A percentile compares a stretch with the other conserved stretches of the same genome.
Evolutionary conservation across 2,113 vertebrate genomes (phyloP).

Genomic region (Plectropomus leopardus): DNA sequence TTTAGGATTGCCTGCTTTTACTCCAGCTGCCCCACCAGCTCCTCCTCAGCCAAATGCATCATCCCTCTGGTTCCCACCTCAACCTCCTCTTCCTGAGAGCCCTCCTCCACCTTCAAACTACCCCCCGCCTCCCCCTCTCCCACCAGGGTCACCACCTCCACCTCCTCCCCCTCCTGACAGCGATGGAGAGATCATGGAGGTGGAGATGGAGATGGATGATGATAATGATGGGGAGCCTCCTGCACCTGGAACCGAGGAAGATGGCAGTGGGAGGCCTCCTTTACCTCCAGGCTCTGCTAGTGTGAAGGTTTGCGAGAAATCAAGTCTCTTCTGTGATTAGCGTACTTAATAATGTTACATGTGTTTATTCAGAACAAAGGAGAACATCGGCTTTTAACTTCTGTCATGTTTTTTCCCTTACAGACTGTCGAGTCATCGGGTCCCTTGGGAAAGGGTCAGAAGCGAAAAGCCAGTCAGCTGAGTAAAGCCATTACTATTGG

Average conservation of each 20-base stretch:
- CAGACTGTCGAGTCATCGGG: constrained; percentile 76
- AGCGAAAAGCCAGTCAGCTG: constrained; percentile 89
- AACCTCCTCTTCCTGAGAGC: constrained; percentile 86
- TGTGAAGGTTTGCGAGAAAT: constrained; percentile 52
- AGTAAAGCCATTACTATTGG: constrained; percentile 92
- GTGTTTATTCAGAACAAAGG: neutral
- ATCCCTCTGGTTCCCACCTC: constrained; percentile 87
- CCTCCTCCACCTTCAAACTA: constrained; percentile 91
- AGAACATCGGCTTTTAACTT: neutral
- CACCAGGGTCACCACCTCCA: constrained; percentile 85
- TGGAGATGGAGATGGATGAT: constrained; percentile 99
- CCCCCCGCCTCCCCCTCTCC: constrained; percentile 87
- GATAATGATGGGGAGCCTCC: constrained; percentile 93
- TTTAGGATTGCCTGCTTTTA: constrained; percentile 27
- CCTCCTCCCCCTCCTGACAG: constrained; percentile 89
- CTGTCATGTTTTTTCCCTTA: neutral
- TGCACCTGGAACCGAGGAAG: constrained; percentile 95
- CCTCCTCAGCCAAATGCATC: constrained; percentile 76
- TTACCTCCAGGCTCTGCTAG: constrained; percentile 58
- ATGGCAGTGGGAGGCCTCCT: constrained; percentile 85
- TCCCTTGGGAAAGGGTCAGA: constrained; percentile 85
- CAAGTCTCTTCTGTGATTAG: neutral
- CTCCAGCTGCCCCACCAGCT: constrained; percentile 67
- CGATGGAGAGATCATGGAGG: constrained; percentile 95
- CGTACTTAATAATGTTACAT: neutral